Conservation (phyloP, 2,888 invertebrate species). For the Caenorhabditis sp. region DNA sequence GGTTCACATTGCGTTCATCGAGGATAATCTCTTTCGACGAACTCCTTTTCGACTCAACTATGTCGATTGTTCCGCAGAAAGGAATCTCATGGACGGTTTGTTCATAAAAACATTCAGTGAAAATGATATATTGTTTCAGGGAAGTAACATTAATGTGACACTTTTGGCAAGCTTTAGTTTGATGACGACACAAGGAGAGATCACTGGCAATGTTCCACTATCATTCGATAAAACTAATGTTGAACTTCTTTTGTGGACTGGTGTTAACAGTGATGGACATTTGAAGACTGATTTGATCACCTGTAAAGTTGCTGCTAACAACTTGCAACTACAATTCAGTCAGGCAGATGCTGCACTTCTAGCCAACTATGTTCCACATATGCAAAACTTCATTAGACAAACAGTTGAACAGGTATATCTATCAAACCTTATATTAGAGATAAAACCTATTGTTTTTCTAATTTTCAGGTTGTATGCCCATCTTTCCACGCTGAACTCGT, state of each 20-base stretch:
- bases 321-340: constrained; percentile 61
- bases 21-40: constrained; percentile 59
- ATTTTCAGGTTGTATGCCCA: constrained; percentile 65
- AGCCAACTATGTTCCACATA: constrained; percentile 64
- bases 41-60: constrained; percentile 53
- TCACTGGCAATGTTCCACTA: constrained; percentile 66
- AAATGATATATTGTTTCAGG: constrained; percentile 43
- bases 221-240: constrained; percentile 66
- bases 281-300: constrained; percentile 67
- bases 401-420: constrained; percentile 59
- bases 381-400: constrained; percentile 64
- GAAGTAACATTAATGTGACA: constrained; percentile 63
- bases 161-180: constrained; percentile 61
- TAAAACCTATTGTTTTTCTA: too few relatives aligned
- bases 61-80: constrained; percentile 55
- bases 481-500: constrained; percentile 69
- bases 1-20: constrained; percentile 56
- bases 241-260: constrained; percentile 63
- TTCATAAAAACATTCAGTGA: background rate
- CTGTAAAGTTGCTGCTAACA: constrained; percentile 63
- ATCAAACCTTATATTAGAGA: too few relatives aligned
- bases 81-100: constrained; percentile 65
- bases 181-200: constrained; percentile 58
- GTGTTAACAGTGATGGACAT: constrained; percentile 68
- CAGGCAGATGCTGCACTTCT: constrained; percentile 58